A percentile compares a stretch with the other conserved stretches of the same genome.
phyloP scores from a whole-genome alignment of 2,113 vertebrate species.

The Upupa epops region DNA sequence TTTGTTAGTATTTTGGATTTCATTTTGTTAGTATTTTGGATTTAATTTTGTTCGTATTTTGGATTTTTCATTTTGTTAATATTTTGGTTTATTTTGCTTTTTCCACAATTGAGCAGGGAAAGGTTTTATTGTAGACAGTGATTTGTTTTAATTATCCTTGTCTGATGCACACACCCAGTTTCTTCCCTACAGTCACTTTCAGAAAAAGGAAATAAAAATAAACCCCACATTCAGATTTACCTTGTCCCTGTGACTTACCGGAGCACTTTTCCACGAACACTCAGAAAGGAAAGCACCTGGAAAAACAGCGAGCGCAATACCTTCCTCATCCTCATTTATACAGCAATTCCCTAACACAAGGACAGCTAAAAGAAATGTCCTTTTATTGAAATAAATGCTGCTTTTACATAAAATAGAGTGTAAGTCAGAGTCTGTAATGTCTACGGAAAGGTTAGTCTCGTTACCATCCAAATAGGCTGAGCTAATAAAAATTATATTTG shows the following conservation, averaged over 20 bases:
- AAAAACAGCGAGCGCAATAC: conserved; percentile 51
- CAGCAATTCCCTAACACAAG: conserved; percentile 69
- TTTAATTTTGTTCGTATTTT: not conserved
- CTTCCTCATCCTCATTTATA: conserved; percentile 58
- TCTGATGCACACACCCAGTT: not conserved
- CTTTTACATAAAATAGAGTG: conserved; percentile 79
- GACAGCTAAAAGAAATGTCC: conserved; percentile 75
- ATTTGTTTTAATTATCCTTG: not conserved
- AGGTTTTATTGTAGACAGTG: not conserved
- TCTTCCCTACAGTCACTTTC: not conserved
- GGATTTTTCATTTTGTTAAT: not conserved
- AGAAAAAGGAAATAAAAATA: not conserved
- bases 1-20: not conserved
- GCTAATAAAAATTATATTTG: conserved; percentile 85
- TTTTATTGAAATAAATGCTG: conserved; percentile 74
- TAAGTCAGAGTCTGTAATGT: conserved; percentile 78
- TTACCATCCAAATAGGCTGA: conserved; percentile 79
- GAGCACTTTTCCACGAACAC: not conserved
- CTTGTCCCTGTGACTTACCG: conserved; percentile 24
- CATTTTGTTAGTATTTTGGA: not conserved
- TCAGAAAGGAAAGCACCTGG: conserved; percentile 17
- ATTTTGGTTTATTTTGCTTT: not conserved
- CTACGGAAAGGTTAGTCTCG: conserved; percentile 79
- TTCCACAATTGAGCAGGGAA: not conserved
- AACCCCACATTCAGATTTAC: not conserved